phyloP scores from a whole-genome alignment of 2,888 invertebrate species.

The Drosophila cognata region DNA sequence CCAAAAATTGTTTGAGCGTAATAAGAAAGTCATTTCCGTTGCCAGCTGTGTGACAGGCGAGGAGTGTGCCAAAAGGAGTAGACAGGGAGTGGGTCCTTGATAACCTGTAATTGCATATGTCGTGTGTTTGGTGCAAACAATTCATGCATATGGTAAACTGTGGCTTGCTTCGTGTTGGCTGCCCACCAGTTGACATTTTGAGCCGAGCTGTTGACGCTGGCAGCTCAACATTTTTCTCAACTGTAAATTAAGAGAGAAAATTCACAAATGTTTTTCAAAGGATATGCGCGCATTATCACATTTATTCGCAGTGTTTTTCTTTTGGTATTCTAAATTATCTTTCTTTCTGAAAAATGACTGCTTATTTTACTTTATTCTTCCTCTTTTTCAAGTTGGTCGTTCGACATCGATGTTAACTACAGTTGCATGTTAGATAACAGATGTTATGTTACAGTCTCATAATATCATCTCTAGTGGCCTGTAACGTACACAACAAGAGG shows the following conservation, averaged over 20 bases:
- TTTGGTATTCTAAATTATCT: too few species aligned
- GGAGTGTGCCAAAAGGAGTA: neutral
- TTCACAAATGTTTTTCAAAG: neutral
- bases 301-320: too few species aligned
- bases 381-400: too few species aligned
- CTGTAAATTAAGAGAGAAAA: constrained; percentile 3
- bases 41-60: constrained; percentile 30
- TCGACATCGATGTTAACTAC: too few species aligned
- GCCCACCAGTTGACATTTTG: constrained; percentile 8
- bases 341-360: too few species aligned
- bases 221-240: constrained; percentile 13
- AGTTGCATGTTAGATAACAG: too few species aligned
- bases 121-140: constrained; percentile 46
- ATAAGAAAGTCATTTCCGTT: constrained; percentile 75
- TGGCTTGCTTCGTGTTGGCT: constrained; percentile 21
- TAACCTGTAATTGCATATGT: constrained; percentile 56
- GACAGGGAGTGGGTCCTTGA: constrained; percentile 19
- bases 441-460: too few species aligned
- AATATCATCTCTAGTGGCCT: too few species aligned
- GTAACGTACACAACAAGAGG: too few species aligned
- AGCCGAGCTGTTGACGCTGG: constrained; percentile 18
- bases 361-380: too few species aligned
- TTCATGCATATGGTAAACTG: constrained; percentile 39
- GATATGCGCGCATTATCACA: neutral
- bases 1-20: constrained; percentile 65